A percentile compares a stretch with the other conserved stretches of the same genome.
Conservation (phyloP, 2,797 vertebrate genomes). For the Ficedula albicollis region DNA sequence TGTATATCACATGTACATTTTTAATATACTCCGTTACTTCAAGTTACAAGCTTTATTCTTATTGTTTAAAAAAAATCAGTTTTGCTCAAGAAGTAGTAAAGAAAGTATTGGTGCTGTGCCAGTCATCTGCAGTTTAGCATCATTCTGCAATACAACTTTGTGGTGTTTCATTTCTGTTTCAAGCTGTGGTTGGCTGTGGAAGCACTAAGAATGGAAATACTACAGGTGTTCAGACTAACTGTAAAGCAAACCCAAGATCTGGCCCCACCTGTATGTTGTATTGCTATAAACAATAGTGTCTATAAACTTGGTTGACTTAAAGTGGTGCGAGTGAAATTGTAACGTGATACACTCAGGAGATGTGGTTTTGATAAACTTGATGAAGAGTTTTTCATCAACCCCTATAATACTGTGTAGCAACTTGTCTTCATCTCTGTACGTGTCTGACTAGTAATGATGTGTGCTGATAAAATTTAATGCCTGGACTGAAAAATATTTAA, state of each 20-base stretch:
- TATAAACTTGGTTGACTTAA: not conserved
- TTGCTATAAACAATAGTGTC: not conserved
- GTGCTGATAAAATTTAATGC: not conserved
- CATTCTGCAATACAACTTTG: not conserved
- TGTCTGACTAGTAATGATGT: not conserved
- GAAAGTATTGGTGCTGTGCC: not conserved
- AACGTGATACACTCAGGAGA: not conserved
- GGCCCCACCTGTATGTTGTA: not conserved
- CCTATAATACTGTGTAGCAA: not conserved
- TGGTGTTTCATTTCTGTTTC: constrained; percentile 28
- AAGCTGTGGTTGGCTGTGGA: not conserved
- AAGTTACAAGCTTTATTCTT: constrained; percentile 17
- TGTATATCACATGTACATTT: not conserved
- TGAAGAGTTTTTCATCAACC: not conserved
- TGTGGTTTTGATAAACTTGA: not conserved
- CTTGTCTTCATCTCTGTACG: not conserved
- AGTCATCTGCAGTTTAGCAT: not conserved
- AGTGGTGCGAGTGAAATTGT: not conserved
- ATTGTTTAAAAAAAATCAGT: not conserved
- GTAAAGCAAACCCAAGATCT: not conserved
- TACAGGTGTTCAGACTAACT: constrained; percentile 16
- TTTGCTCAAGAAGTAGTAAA: not conserved
- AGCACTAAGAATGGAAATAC: not conserved
- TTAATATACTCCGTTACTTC: not conserved
- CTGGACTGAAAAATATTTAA: not conserved